These are phyloP conservation scores for Sinocyclocheilus grahami DNA, from an alignment of 2,113 vertebrate species.

Conservation along the genomic window DNA sequence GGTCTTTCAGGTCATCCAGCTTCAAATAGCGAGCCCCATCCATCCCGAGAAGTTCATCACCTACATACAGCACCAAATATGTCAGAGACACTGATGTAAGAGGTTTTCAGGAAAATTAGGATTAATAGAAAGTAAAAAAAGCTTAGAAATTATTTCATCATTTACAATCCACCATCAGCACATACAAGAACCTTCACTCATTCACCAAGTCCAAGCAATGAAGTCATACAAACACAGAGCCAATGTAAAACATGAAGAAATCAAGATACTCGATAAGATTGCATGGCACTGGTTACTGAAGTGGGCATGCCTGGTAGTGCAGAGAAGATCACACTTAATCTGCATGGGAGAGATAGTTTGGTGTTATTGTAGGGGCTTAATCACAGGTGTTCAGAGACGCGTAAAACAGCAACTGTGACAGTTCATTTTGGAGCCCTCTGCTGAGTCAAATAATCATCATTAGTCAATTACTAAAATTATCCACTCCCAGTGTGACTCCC, in stretches of 20 bases:
- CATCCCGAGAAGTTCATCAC: slow-evolving; percentile 79
- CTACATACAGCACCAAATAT: slow-evolving; percentile 58
- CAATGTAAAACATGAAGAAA: slow-evolving; percentile 48
- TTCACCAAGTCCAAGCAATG: slow-evolving; percentile 55
- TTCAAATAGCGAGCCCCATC: slow-evolving; percentile 79
- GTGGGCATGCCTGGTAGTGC: slow-evolving; percentile 69
- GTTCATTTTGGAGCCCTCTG: slow-evolving; percentile 48
- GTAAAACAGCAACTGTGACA: slow-evolving; percentile 38
- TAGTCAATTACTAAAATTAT: slow-evolving; percentile 39
- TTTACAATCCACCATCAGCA: slow-evolving; percentile 46
- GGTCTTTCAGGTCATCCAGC: slow-evolving; percentile 81
- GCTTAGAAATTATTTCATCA: slow-evolving; percentile 18
- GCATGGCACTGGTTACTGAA: slow-evolving; percentile 66
- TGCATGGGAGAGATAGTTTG: slow-evolving; percentile 72
- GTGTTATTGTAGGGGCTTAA: slow-evolving; percentile 59
- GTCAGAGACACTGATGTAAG: slow-evolving; percentile 27
- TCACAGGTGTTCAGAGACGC: slow-evolving; percentile 42
- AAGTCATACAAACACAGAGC: slow-evolving; percentile 66
- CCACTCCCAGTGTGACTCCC: slow-evolving; percentile 29
- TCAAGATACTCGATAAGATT: slow-evolving; percentile 62
- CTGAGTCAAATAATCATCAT: slow-evolving; percentile 47
- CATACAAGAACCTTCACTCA: slow-evolving; percentile 41
- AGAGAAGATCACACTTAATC: slow-evolving; percentile 68
- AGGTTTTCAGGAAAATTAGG: background rate
- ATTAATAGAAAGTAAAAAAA: slow-evolving; percentile 50